Evolutionary conservation across 2,113 vertebrate species (phyloP).

Genomic region (Chascanopsetta lugubris): DNA sequence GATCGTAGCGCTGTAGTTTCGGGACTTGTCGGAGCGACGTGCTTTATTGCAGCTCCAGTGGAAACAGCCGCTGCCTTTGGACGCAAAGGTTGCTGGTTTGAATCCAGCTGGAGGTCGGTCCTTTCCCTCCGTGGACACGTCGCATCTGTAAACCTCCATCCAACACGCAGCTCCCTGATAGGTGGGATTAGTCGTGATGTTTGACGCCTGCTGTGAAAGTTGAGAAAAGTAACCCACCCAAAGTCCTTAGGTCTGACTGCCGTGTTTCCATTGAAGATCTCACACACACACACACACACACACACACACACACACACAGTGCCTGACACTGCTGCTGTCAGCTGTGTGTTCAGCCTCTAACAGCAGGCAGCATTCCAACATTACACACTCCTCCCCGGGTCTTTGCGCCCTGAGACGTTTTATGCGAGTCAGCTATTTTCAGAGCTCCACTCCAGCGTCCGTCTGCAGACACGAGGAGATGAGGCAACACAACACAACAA

Average conservation of each 20-base stretch:
- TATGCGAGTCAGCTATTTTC: slow-evolving; percentile 62
- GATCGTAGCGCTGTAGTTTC: too few species aligned
- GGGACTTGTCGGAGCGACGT: too few species aligned
- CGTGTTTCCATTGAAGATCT: slow-evolving; percentile 46
- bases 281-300: too few species aligned
- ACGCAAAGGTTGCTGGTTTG: too few species aligned
- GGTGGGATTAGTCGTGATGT: too few species aligned
- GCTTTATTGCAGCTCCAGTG: too few species aligned
- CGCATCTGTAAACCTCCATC: not conserved
- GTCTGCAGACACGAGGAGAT: slow-evolving; percentile 54
- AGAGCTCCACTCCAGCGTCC: slow-evolving; percentile 34
- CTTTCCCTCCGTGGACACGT: too few species aligned
- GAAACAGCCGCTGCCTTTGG: too few species aligned
- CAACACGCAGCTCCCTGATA: too few species aligned
- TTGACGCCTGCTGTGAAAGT: not conserved
- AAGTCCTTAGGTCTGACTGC: slow-evolving; percentile 16
- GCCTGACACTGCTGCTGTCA: slow-evolving; percentile 43
- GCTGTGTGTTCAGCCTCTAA: slow-evolving; percentile 19
- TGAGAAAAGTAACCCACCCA: slow-evolving; percentile 8
- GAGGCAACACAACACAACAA: slow-evolving; percentile 60
- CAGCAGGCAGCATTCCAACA: slow-evolving; percentile 31
- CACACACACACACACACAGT: too few species aligned
- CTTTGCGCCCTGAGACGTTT: slow-evolving; percentile 41
- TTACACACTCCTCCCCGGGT: slow-evolving; percentile 21
- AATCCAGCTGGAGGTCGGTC: too few species aligned